Conservation (phyloP, 2,113 vertebrate genomes). For the Pygoscelis adeliae region DNA sequence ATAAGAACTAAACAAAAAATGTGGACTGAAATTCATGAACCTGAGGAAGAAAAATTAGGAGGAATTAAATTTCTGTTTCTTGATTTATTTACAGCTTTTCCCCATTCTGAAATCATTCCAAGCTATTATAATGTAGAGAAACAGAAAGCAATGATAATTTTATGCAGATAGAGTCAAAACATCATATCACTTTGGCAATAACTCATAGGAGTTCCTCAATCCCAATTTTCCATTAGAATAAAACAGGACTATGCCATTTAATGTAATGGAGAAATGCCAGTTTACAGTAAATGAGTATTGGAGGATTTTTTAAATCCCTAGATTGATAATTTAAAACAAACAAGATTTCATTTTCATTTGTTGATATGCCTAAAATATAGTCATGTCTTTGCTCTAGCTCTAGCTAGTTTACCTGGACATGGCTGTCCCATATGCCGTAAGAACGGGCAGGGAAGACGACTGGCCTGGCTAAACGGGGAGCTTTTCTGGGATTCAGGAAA, state of each 20-base stretch:
- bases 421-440: no score
- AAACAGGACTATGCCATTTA: neutral
- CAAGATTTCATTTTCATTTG: neutral
- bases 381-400: neutral
- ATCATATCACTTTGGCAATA: neutral
- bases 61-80: neutral
- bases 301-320: neutral
- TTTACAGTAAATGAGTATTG: neutral
- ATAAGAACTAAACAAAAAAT: neutral
- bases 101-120: neutral
- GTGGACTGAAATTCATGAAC: neutral
- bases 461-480: no score
- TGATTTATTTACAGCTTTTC: neutral
- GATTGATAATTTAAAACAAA: neutral
- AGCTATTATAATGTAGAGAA: neutral
- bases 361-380: neutral
- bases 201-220: neutral
- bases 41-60: neutral
- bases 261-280: neutral
- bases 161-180: neutral
- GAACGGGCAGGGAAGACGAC: no score
- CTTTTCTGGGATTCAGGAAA: no score
- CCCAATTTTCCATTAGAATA: neutral
- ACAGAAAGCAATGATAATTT: neutral
- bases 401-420: neutral